Evolutionary conservation across 2,113 vertebrate species (phyloP).

Genomic region (human (Homo sapiens)): DNA sequence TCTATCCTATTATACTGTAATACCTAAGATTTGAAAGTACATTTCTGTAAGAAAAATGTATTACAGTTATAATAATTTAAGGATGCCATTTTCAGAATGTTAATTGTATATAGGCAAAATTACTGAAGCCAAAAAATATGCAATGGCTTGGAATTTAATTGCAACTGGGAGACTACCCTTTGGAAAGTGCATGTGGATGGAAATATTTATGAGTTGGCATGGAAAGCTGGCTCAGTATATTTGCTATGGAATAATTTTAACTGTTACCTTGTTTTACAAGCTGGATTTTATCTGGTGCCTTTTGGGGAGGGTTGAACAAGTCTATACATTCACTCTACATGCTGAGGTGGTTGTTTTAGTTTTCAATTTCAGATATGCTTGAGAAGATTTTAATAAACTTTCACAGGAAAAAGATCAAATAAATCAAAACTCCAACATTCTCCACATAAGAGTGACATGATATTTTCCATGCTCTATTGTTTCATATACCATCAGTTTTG

Average conservation of each 20-base stretch:
- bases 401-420: conserved; percentile 30
- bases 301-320: background rate
- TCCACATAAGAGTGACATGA: conserved; percentile 75
- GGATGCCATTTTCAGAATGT: conserved; percentile 18
- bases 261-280: conserved; percentile 62
- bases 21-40: background rate
- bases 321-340: conserved; percentile 4
- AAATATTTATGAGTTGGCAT: conserved; percentile 66
- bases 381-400: conserved; percentile 51
- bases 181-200: conserved; percentile 67
- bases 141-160: conserved; percentile 58
- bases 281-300: conserved; percentile 43
- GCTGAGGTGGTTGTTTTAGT: conserved; percentile 4
- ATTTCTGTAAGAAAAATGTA: conserved; percentile 48
- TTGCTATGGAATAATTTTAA: conserved; percentile 63
- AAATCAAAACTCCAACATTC: conserved; percentile 40
- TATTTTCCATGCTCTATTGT: conserved; percentile 75
- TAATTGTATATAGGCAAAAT: conserved; percentile 54
- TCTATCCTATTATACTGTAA: background rate
- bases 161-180: conserved; percentile 55
- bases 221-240: conserved; percentile 33
- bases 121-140: conserved; percentile 54
- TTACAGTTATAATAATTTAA: conserved; percentile 40
- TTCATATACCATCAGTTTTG: conserved; percentile 75
- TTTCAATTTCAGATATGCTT: conserved; percentile 51